Evolutionary conservation across 2,888 invertebrate species (phyloP).

Genomic region (Eristalis arbustorum): DNA sequence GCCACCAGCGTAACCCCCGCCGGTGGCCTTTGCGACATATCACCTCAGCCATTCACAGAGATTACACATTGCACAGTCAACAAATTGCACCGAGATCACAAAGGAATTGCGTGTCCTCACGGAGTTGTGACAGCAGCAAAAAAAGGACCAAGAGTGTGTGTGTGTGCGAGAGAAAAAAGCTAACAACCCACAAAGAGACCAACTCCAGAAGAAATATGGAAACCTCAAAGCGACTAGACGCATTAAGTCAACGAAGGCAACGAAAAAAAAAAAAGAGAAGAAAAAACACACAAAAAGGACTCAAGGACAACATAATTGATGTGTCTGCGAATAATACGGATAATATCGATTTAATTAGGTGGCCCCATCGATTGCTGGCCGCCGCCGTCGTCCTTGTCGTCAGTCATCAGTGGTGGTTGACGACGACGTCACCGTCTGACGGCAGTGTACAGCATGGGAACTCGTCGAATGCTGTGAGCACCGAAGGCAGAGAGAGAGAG

Average conservation of each 20-base stretch:
- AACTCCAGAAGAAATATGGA: slow-evolving; percentile 21
- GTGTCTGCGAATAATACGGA: slow-evolving; percentile 60
- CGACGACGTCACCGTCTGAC: background rate
- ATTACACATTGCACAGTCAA: background rate
- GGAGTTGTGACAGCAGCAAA: background rate
- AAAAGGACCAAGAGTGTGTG: background rate
- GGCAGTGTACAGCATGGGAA: background rate
- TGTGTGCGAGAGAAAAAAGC: background rate
- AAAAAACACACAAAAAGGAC: slow-evolving; percentile 2
- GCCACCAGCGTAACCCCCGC: background rate
- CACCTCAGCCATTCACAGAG: background rate
- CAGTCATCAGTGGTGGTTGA: slow-evolving; percentile 3
- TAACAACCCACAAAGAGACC: background rate
- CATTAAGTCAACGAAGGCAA: slow-evolving; percentile 45
- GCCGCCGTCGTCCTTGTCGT: background rate
- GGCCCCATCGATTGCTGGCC: slow-evolving; percentile 13
- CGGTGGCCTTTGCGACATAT: background rate
- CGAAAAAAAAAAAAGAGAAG: background rate
- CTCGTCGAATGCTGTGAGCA: background rate
- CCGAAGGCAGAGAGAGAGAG: background rate
- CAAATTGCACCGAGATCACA: background rate
- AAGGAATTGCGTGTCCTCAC: slow-evolving; percentile 19
- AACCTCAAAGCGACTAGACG: slow-evolving; percentile 60
- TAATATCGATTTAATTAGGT: slow-evolving; percentile 68
- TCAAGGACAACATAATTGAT: slow-evolving; percentile 65